phyloP scores from a whole-genome alignment of 1,140 invertebrate species.

The Triops longicaudatus region DNA sequence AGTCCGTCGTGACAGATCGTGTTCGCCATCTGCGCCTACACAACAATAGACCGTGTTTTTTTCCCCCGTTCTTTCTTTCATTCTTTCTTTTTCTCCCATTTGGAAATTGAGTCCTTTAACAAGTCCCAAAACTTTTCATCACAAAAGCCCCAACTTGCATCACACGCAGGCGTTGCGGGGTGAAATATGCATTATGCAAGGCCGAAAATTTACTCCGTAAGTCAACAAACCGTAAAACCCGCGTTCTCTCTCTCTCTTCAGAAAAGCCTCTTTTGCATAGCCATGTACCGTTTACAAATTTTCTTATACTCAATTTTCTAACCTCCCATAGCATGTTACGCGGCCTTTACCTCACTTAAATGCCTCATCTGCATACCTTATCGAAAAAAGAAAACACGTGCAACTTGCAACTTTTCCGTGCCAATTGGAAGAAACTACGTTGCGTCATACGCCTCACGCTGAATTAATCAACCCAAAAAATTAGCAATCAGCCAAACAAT shows the following conservation, averaged over 20 bases:
- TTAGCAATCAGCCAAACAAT: no score
- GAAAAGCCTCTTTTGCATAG: background rate
- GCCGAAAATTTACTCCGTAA: background rate
- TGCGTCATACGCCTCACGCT: no score
- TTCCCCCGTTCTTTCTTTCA: no score
- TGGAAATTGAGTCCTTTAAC: constrained; percentile 1
- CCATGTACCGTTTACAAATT: background rate
- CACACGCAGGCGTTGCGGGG: background rate
- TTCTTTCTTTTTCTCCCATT: background rate
- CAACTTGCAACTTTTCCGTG: background rate
- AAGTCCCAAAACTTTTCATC: background rate
- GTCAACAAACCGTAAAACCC: background rate
- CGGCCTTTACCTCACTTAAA: background rate
- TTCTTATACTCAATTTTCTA: background rate
- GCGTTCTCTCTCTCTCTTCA: background rate
- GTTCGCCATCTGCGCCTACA: constrained; percentile 13
- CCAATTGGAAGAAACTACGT: background rate
- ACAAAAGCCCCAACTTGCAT: constrained; percentile 14
- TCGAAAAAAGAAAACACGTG: background rate
- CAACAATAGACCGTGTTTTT: background rate
- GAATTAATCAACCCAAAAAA: no score
- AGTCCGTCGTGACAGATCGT: constrained; percentile 10
- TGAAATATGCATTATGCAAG: constrained; percentile 9
- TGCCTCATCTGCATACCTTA: constrained; percentile 8
- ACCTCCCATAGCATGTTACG: constrained; percentile 11